These are phyloP conservation scores for Drosophila nigricruria DNA, from an alignment of 2,888 invertebrate genomes.

Conservation along the genomic window DNA sequence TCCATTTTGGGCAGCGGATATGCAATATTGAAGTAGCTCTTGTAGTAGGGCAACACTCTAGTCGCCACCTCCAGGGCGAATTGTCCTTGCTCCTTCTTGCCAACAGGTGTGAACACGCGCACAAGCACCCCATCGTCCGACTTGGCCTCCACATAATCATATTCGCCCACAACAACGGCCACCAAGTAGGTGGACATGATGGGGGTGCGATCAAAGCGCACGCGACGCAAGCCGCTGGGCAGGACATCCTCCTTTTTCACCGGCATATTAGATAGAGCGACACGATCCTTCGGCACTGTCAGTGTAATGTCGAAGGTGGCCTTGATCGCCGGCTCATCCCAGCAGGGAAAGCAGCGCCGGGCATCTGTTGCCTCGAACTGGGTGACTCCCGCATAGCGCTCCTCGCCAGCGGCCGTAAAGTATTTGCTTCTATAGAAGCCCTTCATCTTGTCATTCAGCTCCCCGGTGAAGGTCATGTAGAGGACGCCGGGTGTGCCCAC, in stretches of 20 bases:
- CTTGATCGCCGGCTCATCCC: constrained; percentile 98
- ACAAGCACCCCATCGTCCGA: constrained; percentile 93
- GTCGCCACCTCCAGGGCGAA: constrained; percentile 97
- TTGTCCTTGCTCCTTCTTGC: constrained; percentile 95
- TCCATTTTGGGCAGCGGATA: constrained; percentile 99
- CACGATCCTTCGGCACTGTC: constrained; percentile 91
- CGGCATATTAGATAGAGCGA: constrained; percentile 97
- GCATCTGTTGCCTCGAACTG: constrained; percentile 97
- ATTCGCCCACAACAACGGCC: constrained; percentile 97
- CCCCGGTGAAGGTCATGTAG: constrained; percentile 91
- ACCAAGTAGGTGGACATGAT: constrained; percentile 98
- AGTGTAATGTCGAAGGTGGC: constrained; percentile 96
- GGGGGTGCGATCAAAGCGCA: constrained; percentile 93
- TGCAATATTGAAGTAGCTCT: constrained; percentile 96
- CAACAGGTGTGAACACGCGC: constrained; percentile 94
- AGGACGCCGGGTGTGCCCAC: constrained; percentile 87
- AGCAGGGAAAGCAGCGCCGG: constrained; percentile 97
- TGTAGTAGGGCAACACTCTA: constrained; percentile 96
- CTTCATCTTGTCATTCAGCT: constrained; percentile 96
- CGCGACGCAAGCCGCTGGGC: constrained; percentile 86
- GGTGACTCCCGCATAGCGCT: constrained; percentile 94
- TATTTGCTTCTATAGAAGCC: constrained; percentile 98
- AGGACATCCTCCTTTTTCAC: constrained; percentile 86
- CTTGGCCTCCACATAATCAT: constrained; percentile 94
- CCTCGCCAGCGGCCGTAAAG: constrained; percentile 90